Percentiles rank a stretch among this genome's conserved stretches.
phyloP scores from a whole-genome alignment of 1,140 invertebrate species.

The Gonioctena quinquepunctata region DNA sequence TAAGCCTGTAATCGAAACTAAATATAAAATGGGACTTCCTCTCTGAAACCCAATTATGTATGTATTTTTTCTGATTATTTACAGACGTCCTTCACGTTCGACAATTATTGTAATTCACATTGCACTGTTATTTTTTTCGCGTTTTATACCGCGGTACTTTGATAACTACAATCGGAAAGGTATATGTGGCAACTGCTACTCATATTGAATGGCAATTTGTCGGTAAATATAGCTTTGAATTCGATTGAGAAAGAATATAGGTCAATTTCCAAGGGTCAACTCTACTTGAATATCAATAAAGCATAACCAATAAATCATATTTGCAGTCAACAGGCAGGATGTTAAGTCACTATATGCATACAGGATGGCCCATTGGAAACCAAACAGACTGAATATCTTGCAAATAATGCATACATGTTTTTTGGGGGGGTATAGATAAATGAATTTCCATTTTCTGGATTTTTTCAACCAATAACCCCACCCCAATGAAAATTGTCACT shows the following conservation, averaged over 20 bases:
- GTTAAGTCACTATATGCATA: background rate
- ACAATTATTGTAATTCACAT: conserved; percentile 2
- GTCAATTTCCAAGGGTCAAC: background rate
- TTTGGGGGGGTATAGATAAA: no score
- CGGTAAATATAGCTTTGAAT: background rate
- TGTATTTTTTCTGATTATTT: background rate
- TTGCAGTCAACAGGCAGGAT: background rate
- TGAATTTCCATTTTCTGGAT: no score
- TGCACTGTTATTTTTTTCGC: background rate
- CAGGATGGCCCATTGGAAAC: no score
- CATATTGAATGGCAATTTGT: background rate
- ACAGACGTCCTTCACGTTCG: background rate
- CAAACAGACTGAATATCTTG: no score
- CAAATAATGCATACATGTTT: no score
- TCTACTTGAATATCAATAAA: background rate
- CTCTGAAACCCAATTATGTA: background rate
- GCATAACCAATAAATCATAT: background rate
- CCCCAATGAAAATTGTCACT: no score
- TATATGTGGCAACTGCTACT: background rate
- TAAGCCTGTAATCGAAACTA: conserved; percentile 6
- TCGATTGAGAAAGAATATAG: background rate
- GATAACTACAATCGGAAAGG: background rate
- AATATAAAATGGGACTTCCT: conserved; percentile 11
- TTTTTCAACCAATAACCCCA: no score
- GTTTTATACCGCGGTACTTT: background rate